Conservation (phyloP, 1,140 invertebrate genomes). For the Drosophila hydei region DNA sequence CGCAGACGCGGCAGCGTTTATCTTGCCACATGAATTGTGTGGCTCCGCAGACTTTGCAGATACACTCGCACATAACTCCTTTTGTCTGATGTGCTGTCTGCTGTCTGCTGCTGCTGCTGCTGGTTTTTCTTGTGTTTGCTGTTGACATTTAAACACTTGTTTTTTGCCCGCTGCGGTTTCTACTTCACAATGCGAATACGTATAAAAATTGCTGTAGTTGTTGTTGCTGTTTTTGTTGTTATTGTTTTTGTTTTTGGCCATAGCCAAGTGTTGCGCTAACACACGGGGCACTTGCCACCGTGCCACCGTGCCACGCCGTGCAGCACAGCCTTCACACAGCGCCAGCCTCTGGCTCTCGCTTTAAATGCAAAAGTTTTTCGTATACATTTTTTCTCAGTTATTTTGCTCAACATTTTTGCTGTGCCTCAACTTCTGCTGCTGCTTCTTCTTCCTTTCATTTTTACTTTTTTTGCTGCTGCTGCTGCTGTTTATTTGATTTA, state of each 20-base stretch:
- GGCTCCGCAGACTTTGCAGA: slow-evolving; percentile 23
- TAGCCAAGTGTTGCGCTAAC: slow-evolving; percentile 74
- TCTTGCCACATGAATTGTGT: slow-evolving; percentile 68
- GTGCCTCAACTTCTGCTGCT: slow-evolving; percentile 41
- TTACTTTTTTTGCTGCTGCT: slow-evolving; percentile 26
- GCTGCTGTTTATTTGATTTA: slow-evolving; percentile 80
- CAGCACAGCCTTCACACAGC: neutral
- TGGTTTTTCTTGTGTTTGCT: slow-evolving; percentile 68
- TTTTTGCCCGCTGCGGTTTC: slow-evolving; percentile 63
- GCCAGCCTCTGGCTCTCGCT: slow-evolving; percentile 14
- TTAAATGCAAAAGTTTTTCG: slow-evolving; percentile 81
- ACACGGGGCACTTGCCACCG: slow-evolving; percentile 37
- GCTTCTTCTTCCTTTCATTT: slow-evolving; percentile 4
- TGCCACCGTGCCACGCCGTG: slow-evolving; percentile 5
- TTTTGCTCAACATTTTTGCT: slow-evolving; percentile 70
- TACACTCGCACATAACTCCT: slow-evolving; percentile 50
- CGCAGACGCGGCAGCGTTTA: slow-evolving; percentile 47
- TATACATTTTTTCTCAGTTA: slow-evolving; percentile 76
- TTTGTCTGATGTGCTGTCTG: slow-evolving; percentile 45
- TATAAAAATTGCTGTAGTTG: slow-evolving; percentile 46
- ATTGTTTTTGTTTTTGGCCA: slow-evolving; percentile 46
- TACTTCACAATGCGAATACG: slow-evolving; percentile 55
- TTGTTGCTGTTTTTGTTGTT: slow-evolving; percentile 15
- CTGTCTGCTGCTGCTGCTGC: slow-evolving; percentile 32
- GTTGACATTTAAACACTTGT: slow-evolving; percentile 81